Base-by-base conservation (phyloP, 2,797 vertebrate species). In the Alosa sapidissima region DNA sequence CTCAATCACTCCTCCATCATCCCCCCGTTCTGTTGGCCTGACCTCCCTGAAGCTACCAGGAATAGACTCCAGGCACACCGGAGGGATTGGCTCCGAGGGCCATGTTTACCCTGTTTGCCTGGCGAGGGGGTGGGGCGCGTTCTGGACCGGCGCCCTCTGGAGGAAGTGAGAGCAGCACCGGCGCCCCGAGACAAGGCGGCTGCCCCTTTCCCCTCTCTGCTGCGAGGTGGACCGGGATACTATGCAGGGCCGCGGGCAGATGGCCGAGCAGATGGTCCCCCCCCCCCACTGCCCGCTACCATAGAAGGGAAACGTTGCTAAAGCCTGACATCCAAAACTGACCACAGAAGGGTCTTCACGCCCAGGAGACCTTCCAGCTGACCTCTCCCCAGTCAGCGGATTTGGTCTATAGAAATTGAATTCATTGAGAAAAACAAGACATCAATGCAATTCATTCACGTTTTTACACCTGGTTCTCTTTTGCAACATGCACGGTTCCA, bases 151-250 rank as follows among this genome's bases (percentile, higher is more conserved):
- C 19, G 72, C 72, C 72, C 72, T 19, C 41, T 6, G 41, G 41
- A 78, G 72, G 72, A 78, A 78, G 72, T 72, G 72, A 78, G 41
- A 21, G 41, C 41, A 45, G 72, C 41, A 16, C 16, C 28, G 2
- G 62, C 28, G 54, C 54, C 58, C 41, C 16, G 7, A 78, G 72
- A 78, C 72, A 78, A 78, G 16, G 47, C 72, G 41, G 16, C 72
- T 78, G 41, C 72, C 72, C 72, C 72, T 21, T 78, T 78, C 36
- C 72, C 72, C 41, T 78, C 72, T 78, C 72, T 14, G 16, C 72
- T 21, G 72, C 8, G 16, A 78, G 72, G 28, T 45, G 36, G 72
- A 36, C 72, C 19, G 72, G 36, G 41, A 19, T 45, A 19, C 16
- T 16, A 55, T 55, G 21, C 72, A 78, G 41, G 41, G 72, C 72